A percentile compares a stretch with the other conserved stretches of the same genome.
Evolutionary conservation across 2,113 vertebrate genomes (phyloP).

Genomic region (Illadopsis cleaveri): DNA sequence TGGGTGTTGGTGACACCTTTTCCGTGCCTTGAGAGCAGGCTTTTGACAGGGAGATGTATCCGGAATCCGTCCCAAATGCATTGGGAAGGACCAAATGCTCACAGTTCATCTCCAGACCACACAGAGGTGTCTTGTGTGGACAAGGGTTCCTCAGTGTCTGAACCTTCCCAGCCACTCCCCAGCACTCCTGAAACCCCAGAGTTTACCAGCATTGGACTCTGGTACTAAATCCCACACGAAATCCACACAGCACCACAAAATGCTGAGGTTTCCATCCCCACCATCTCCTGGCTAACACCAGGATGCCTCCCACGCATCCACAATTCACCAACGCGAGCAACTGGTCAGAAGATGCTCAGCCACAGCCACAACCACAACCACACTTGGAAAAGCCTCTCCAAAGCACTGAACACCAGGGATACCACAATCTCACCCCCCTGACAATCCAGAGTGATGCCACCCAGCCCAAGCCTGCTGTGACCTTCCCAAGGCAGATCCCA

Average conservation of each 20-base stretch:
- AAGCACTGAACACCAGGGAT: neutral
- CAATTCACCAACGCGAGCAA: fast-evolving
- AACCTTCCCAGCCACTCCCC: neutral
- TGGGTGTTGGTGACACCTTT: neutral
- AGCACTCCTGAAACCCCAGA: neutral
- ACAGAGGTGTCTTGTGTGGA: fast-evolving
- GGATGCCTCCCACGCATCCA: neutral
- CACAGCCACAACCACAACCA: neutral
- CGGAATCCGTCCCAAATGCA: fast-evolving
- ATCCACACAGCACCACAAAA: fast-evolving
- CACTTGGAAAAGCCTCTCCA: neutral
- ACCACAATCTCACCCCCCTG: neutral
- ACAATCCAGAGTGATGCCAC: neutral
- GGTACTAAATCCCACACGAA: neutral
- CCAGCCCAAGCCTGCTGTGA: neutral
- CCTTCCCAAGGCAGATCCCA: neutral
- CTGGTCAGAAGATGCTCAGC: neutral
- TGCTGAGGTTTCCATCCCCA: neutral
- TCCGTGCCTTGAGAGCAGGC: neutral
- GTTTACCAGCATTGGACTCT: neutral
- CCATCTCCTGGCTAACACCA: neutral
- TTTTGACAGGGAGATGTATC: neutral
- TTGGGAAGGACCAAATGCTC: neutral
- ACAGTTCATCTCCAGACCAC: neutral
- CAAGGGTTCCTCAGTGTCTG: neutral